Evolutionary conservation across 2,113 vertebrate genomes (phyloP), one percentile per base, ranked within the genome.

Genomic region (Passer montanus): DNA sequence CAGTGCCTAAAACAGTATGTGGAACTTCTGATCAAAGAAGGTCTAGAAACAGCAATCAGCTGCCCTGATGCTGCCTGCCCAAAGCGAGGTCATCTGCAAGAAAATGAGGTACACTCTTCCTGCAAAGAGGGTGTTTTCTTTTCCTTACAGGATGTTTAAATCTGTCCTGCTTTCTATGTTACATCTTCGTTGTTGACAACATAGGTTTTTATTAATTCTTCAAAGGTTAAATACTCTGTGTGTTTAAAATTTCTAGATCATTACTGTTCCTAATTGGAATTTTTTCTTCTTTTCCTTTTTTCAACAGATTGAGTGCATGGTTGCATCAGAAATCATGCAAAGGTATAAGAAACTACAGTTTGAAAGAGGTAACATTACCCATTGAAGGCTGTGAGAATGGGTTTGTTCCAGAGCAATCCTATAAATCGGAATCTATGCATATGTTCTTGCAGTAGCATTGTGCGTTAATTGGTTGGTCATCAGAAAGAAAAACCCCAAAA

Each of bases 1-100:
- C 97, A 99, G 99, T 99, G 99, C 98, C 99, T 99, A 97, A 99
- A 99, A 97, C 99, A 99, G 98, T 99, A 99, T 47, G 99, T 99
- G 93, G 99, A 99, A 93, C 99, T 99, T 96, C 97, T 99, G 96
- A 99, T 99, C 97, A 99, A 99, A 98, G 99, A 99, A 98, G 99
- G 99, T 93, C 97, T 99, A 81, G 99, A 99, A 98, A 99, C 99
- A 70, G 98, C 99, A 20, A 99, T 99, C 96, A 99, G 99, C 97
- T 99, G 99, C 90, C 99, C 99, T 13, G 99, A 99, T 96, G 99
- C 99, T 68, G 98, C 99, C 95, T 99, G 99, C 93, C 99, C 99
- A 59, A 99, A 99, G 97, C 97, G 98, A 97, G 99, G 99, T 95
- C 99, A 98, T 96, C 97, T 99, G 79, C 99, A 99, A 97, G 99